These are phyloP conservation scores for Hyperoplus immaculatus DNA, from an alignment of 2,797 vertebrate species.

Conservation along the genomic window DNA sequence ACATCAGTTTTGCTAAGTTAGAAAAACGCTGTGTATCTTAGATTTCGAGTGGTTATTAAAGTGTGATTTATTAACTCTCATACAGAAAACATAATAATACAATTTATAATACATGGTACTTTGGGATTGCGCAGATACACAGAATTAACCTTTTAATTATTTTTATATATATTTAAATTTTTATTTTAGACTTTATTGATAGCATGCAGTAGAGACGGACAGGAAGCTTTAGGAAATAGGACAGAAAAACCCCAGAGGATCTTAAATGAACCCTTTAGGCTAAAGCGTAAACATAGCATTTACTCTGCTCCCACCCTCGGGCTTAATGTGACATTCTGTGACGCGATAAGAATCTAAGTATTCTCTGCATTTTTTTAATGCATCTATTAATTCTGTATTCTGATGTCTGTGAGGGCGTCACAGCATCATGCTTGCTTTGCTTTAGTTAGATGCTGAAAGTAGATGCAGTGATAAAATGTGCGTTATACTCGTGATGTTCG, in stretches of 20 bases:
- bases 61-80: neutral
- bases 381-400: neutral
- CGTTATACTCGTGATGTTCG: neutral
- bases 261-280: constrained; percentile 13
- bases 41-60: neutral
- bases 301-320: constrained; percentile 26
- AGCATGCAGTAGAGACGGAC: neutral
- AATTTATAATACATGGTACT: neutral
- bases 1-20: neutral
- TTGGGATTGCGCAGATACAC: neutral
- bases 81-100: neutral
- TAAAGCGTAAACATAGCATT: constrained; percentile 24
- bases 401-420: neutral
- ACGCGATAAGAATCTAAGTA: neutral
- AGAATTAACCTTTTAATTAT: neutral
- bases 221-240: neutral
- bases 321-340: constrained; percentile 43
- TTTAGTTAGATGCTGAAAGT: neutral
- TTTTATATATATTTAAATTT: neutral
- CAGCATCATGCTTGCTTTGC: neutral
- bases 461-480: neutral
- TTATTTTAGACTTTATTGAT: neutral
- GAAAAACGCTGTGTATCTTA: neutral
- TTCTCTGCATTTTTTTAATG: neutral
- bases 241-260: neutral